Evolutionary conservation across 2,797 vertebrate genomes (phyloP), one percentile per base, ranked within the genome.

Genomic region (Acipenser oxyrinchus): DNA sequence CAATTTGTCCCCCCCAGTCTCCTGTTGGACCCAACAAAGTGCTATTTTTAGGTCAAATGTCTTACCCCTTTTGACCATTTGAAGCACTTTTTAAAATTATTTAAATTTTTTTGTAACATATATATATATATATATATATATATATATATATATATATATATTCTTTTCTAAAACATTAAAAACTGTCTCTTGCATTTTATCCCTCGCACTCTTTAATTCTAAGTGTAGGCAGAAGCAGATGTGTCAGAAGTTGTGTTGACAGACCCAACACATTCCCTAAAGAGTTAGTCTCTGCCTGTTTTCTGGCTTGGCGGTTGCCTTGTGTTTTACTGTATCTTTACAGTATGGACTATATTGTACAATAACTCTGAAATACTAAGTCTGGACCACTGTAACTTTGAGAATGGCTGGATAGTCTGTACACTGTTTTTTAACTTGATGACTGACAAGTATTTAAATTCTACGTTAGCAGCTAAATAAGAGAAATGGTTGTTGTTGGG

Each of bases 221-320:
- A 23, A 50, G 50, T 51, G 64, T 67, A n/a, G 15, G 49, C 48
- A 51, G 9, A 51, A 8, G 6, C 23, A 23, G 15, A 10, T 66
- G 60, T 62, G 10, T 62, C 51, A 55, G 50, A 61, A 48, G 15
- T 62, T 70, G 63, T 66, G 63, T 65, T 62, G 68, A 69, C 55
- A 60, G 49, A 51, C 12, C 49, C 10, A 10, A 15, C 60, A 65
- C 52, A 15, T 49, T 57, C 13, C 50, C 10, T 64, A 58, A 59
- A n/a, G 51, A 52, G 9, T 55, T 62, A 49, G 13, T 62, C 11
- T 1, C 4, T 61, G 50, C 10, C 5, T 50, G 48, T 1, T 49
- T 49, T 51, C 10, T 49, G 7, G 11, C 63, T n/a, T n/a, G 6
- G 23, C 48, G 7, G 13, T 60, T 60, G 53, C 53, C 65, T 18